Base-by-base conservation (phyloP, 2,797 vertebrate genomes). In the Muscicapa comitata region DNA sequence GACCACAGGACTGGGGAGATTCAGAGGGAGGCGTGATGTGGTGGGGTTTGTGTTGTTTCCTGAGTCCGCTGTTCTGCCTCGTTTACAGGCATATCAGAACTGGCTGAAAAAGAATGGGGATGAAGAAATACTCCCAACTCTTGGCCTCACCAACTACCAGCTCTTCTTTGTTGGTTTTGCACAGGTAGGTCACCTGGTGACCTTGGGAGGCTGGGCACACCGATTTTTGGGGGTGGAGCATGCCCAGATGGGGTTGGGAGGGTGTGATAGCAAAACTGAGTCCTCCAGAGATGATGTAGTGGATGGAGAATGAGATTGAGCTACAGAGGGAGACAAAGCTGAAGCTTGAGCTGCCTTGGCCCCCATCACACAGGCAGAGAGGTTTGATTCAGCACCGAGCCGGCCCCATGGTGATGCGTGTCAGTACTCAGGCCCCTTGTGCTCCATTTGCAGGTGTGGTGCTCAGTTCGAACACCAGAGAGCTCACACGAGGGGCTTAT, bases 121-220 rank as follows among this genome's bases (percentile, higher is more conserved):
- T 23, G 99, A 99, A 97, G 94, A 98, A 80, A 97, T 91, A 0
- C 96, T 99, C 79, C 99, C 99, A 2, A 98, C 98, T 2, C 98
- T 99, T 0, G 98, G 98, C 59, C 98, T 99, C 97, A 99, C 99
- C 11, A 99, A 99, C 87, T 97, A 99, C 93, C 99, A 99, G 97
- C 98, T 99, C 90, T 99, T 99, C 97, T 99, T 99, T 4, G 97
- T 99, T 6, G 99, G 99, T 31, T 99, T 99, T 40, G 99, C 99
- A 3, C 99, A 99, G 99, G 99, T 99, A 86, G 94, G 98, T 98
- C 37, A 6, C 12, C 2, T 13, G 63, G 59, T 29, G 25, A 23
- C 53, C 40, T 38, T 37, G 53, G 4, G 7, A 66, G n/a, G 35
- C 21, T 48, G 58, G 50, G 33, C 12, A 2, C 57, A 3, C 48